A percentile compares a stretch with the other conserved stretches of the same genome.
Conservation (phyloP, 2,113 vertebrate genomes). For the Furnarius figulus region DNA sequence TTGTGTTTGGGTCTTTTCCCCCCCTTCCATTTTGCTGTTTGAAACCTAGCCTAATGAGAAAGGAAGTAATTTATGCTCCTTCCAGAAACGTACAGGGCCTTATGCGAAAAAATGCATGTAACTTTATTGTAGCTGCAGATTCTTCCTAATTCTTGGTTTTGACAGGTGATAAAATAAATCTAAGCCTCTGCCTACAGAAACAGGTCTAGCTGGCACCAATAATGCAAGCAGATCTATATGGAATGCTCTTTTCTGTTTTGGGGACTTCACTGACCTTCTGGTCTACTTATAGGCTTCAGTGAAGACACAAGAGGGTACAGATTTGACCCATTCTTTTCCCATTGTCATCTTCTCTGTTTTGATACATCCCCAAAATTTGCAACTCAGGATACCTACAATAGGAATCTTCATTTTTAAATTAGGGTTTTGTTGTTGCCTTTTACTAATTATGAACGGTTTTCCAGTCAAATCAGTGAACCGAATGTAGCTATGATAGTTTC, state of each 20-base stretch:
- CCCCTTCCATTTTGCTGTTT: not conserved
- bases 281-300: not conserved
- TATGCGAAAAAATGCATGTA: not conserved
- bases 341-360: not conserved
- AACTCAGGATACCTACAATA: not conserved
- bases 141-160: not conserved
- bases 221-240: not conserved
- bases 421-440: not conserved
- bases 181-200: not conserved
- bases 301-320: not conserved
- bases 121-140: not conserved
- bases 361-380: not conserved
- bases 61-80: not conserved
- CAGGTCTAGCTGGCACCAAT: not conserved
- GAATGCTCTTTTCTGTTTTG: not conserved
- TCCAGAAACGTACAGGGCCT: not conserved
- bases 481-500: not conserved
- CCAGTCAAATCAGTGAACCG: not conserved
- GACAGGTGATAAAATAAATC: not conserved
- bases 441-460: not conserved
- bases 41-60: not conserved
- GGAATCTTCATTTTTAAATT: not conserved
- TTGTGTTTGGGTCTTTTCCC: not conserved
- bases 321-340: not conserved
- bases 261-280: not conserved